Base-by-base conservation (phyloP, 1,140 invertebrate species). In the Cherax quadricarinatus region DNA sequence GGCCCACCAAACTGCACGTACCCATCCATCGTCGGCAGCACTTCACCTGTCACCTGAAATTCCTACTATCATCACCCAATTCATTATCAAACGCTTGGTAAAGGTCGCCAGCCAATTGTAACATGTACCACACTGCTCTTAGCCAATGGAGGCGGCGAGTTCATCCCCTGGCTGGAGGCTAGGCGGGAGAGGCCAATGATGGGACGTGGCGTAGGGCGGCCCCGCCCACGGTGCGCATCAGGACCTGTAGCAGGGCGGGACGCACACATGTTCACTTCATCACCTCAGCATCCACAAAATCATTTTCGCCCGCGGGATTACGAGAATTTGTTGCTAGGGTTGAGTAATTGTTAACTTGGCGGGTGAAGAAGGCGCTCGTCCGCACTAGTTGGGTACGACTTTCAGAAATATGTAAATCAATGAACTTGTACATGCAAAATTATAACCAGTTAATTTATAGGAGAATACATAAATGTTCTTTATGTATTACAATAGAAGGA, bases 81-180 rank as follows among this genome's bases (percentile, higher is more conserved):
- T 75, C 70, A 75, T 75, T 75, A 75, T 75, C 70, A 9, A 75
- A 24, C 70, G 21, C 70, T 5, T 10, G 70, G 70, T 30, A 30
- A 75, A 75, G 24, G 24, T 75, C 24, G 70, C 24, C 24, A 75
- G 70, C 70, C 70, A 75, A 75, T 75, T 75, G 70, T 75, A 75
- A 21, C 70, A 75, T 30, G 6, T 75, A 5, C 70, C n/a, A 30
- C 70, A 5, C n/a, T 21, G 24, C n/a, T 24, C 12, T 41, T 75
- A 12, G 6, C 70, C 70, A 75, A 75, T 75, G 24, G 70, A 12
- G 24, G 5, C 4, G 70, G 4, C 24, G 70, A n/a, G 70, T n/a
- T 30, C 70, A 30, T 75, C 70, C 70, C 12, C 70, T 75, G 70
- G 70, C 70, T 75, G 70, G 70, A 75, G 70, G n/a, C 4, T 75